Evolutionary conservation across 2,888 invertebrate species (phyloP).

Genomic region (Slavum lentiscoides): DNA sequence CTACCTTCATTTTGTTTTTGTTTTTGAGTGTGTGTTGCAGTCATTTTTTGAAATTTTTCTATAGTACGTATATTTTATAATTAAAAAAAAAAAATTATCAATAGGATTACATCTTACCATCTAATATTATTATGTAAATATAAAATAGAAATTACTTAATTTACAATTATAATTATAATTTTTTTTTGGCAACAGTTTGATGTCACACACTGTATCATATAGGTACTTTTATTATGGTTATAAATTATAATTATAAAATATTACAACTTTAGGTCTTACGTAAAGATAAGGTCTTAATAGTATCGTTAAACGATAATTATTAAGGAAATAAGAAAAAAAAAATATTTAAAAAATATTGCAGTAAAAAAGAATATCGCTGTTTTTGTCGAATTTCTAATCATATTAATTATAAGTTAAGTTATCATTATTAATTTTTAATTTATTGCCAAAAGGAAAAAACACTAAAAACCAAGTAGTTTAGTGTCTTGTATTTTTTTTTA

Average conservation of each 20-base stretch:
- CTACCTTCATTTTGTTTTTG: slow-evolving; percentile 41
- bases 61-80: slow-evolving; percentile 51
- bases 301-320: slow-evolving; percentile 46
- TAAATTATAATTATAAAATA: slow-evolving; percentile 53
- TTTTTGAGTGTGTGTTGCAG: slow-evolving; percentile 51
- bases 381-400: slow-evolving; percentile 53
- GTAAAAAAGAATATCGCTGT: slow-evolving; percentile 51
- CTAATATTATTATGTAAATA: slow-evolving; percentile 51
- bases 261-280: slow-evolving; percentile 50
- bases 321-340: slow-evolving; percentile 46
- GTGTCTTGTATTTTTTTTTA: slow-evolving; percentile 53
- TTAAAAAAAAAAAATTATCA: slow-evolving; percentile 52
- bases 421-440: slow-evolving; percentile 53
- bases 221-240: slow-evolving; percentile 51
- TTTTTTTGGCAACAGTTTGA: slow-evolving; percentile 48
- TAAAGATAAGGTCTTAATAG: slow-evolving; percentile 48
- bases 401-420: slow-evolving; percentile 53
- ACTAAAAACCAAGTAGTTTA: slow-evolving; percentile 52
- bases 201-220: slow-evolving; percentile 50
- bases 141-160: slow-evolving; percentile 51
- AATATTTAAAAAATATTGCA: slow-evolving; percentile 43
- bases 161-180: slow-evolving; percentile 52
- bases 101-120: slow-evolving; percentile 52
- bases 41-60: slow-evolving; percentile 46
- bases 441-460: slow-evolving; percentile 53